Percentiles rank a stretch among this genome's conserved stretches.
Evolutionary conservation across 2,113 vertebrate species (phyloP).

Genomic region (Neolamprologus fasciatus): DNA sequence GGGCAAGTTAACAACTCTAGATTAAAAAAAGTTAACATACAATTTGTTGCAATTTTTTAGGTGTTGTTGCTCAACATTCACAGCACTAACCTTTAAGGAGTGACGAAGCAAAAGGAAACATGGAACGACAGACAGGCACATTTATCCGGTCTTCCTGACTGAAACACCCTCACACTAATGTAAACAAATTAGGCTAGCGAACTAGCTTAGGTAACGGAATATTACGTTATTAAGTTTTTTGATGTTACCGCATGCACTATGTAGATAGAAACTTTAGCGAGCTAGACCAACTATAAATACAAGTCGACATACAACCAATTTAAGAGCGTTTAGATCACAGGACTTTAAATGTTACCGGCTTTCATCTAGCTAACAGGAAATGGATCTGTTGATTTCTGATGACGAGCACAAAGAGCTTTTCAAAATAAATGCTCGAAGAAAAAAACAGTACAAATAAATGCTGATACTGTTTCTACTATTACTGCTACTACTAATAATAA

Average conservation of each 20-base stretch:
- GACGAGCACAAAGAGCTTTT: neutral
- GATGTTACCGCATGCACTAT: neutral
- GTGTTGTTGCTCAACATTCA: neutral
- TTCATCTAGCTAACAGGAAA: neutral
- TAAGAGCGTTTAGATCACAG: neutral
- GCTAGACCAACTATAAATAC: neutral
- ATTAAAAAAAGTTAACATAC: neutral
- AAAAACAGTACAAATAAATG: neutral
- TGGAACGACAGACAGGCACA: neutral
- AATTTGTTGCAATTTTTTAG: neutral
- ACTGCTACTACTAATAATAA: neutral
- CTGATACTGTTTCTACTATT: neutral
- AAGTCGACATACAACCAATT: fast-evolving
- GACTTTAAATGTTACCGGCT: neutral
- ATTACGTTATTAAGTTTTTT: neutral
- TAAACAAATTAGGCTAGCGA: constrained; percentile 25
- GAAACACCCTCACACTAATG: neutral
- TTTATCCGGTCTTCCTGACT: neutral
- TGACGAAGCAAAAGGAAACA: neutral
- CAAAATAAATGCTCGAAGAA: neutral
- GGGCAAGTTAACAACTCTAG: neutral
- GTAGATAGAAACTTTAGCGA: neutral
- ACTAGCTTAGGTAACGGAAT: neutral
- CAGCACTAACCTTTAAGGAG: neutral
- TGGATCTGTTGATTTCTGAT: neutral